These are phyloP conservation scores for Caenorhabditis sp. DNA, from an alignment of 2,888 invertebrate genomes.

Conservation along the genomic window DNA sequence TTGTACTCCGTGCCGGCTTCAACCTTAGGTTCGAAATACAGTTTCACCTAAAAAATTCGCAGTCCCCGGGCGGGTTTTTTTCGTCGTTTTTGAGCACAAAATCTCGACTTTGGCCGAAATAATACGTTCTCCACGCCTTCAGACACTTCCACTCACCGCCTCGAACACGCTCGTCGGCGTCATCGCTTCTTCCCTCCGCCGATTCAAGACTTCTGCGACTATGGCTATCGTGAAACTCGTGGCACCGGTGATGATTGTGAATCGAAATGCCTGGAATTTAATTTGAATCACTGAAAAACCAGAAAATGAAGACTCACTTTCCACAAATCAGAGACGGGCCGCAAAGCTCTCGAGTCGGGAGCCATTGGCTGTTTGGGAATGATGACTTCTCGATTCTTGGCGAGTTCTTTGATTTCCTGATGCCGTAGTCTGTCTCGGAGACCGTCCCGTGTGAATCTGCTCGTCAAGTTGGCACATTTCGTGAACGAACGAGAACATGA, in stretches of 20 bases:
- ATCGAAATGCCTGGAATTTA: not conserved
- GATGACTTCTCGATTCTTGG: slow-evolving; percentile 45
- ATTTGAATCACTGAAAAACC: no score
- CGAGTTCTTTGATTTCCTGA: slow-evolving; percentile 63
- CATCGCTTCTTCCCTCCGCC: slow-evolving; percentile 29
- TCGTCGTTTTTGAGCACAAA: slow-evolving; percentile 20
- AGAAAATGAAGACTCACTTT: not conserved
- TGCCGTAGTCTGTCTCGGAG: slow-evolving; percentile 63
- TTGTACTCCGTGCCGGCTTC: slow-evolving; percentile 51
- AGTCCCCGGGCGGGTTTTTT: slow-evolving; percentile 5
- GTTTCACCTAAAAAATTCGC: slow-evolving; percentile 48
- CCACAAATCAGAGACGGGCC: slow-evolving; percentile 44
- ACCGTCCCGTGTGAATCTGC: slow-evolving; percentile 66
- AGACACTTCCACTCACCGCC: slow-evolving; percentile 30
- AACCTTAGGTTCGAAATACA: slow-evolving; percentile 54
- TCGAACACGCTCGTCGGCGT: slow-evolving; percentile 38
- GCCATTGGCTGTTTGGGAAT: slow-evolving; percentile 8
- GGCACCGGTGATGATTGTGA: slow-evolving; percentile 53
- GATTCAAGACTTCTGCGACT: slow-evolving; percentile 20
- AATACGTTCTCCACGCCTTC: not conserved
- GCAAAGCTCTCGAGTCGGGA: slow-evolving; percentile 44
- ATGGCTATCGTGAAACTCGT: slow-evolving; percentile 51
- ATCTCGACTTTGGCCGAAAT: slow-evolving; percentile 32
- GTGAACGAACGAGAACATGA: slow-evolving; percentile 52
- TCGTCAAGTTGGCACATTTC: slow-evolving; percentile 35